A percentile compares a stretch with the other conserved stretches of the same genome.
phyloP scores from a whole-genome alignment of 2,113 vertebrate genomes.

The Alexandromys fortis region DNA sequence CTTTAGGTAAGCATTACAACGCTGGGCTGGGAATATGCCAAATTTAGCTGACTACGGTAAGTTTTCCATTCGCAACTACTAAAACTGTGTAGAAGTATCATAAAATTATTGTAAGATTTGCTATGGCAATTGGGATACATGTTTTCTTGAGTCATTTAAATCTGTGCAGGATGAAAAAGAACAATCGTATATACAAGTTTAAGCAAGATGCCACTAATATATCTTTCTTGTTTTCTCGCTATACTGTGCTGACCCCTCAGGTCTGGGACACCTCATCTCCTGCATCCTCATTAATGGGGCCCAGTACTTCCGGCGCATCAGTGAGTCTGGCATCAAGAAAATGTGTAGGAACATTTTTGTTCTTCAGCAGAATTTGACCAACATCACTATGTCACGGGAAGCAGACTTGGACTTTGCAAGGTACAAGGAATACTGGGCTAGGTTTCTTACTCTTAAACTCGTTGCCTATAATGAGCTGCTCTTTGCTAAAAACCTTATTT shows the following conservation, averaged over 20 bases:
- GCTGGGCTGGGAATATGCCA: not conserved
- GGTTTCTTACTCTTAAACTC: not conserved
- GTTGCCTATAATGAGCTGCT: not conserved
- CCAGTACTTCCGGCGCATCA: conserved; percentile 99
- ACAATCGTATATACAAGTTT: fast-evolving
- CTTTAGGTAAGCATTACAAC: not conserved
- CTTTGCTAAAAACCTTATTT: not conserved
- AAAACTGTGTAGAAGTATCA: not conserved
- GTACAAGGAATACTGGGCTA: conserved; percentile 80
- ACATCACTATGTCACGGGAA: conserved; percentile 99
- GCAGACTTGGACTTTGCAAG: conserved; percentile 98
- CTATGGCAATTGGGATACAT: not conserved
- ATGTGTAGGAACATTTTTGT: conserved; percentile 99
- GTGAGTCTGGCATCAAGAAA: conserved; percentile 99
- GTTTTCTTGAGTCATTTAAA: not conserved
- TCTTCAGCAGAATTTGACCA: conserved; percentile 98
- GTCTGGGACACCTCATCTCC: conserved; percentile 97
- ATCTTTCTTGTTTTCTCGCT: not conserved
- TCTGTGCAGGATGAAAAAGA: not conserved
- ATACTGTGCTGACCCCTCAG: conserved; percentile 79
- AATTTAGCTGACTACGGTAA: not conserved
- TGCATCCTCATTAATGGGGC: conserved; percentile 98
- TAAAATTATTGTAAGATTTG: not conserved
- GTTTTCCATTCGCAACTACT: not conserved
- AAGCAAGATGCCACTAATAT: not conserved